Conservation (phyloP, 2,888 invertebrate species). For the Ophion obscuratus region DNA sequence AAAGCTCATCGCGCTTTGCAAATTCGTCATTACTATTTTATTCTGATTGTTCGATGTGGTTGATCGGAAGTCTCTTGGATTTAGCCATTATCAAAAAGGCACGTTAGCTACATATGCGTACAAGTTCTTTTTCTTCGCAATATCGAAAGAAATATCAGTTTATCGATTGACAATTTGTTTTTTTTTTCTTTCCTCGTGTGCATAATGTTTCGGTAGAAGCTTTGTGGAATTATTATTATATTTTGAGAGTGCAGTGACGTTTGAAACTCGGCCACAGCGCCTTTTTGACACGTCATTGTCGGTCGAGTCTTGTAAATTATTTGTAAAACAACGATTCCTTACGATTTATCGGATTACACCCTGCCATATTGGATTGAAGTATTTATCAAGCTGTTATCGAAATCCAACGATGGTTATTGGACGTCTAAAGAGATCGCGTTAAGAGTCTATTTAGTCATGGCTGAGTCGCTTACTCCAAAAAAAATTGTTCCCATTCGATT, state of each 20-base stretch:
- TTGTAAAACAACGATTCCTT: slow-evolving; percentile 36
- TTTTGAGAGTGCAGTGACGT: slow-evolving; percentile 20
- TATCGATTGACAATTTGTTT: slow-evolving; percentile 47
- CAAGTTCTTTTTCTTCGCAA: slow-evolving; percentile 13
- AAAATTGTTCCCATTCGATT: slow-evolving; percentile 54
- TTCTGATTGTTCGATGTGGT: slow-evolving; percentile 62
- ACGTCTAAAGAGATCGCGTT: slow-evolving; percentile 22
- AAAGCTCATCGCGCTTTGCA: slow-evolving; percentile 42
- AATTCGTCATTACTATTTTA: slow-evolving; percentile 53
- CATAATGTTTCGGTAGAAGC: slow-evolving; percentile 35
- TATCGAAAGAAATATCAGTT: slow-evolving; percentile 48
- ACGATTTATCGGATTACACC: slow-evolving; percentile 46
- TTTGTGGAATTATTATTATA: background rate
- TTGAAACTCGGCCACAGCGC: background rate
- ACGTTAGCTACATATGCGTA: slow-evolving; percentile 30
- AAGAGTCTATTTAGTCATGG: slow-evolving; percentile 61
- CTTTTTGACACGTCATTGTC: slow-evolving; percentile 29
- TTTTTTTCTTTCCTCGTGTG: slow-evolving; percentile 14
- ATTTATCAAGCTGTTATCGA: slow-evolving; percentile 31
- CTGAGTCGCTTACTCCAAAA: slow-evolving; percentile 60
- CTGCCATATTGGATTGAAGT: slow-evolving; percentile 58
- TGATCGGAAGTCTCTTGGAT: slow-evolving; percentile 33
- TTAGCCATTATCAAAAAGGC: slow-evolving; percentile 35
- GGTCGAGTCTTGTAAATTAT: slow-evolving; percentile 46
- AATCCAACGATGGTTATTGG: slow-evolving; percentile 50